Evolutionary conservation across 2,113 vertebrate genomes (phyloP).

Genomic region (Asarcornis scutulata): DNA sequence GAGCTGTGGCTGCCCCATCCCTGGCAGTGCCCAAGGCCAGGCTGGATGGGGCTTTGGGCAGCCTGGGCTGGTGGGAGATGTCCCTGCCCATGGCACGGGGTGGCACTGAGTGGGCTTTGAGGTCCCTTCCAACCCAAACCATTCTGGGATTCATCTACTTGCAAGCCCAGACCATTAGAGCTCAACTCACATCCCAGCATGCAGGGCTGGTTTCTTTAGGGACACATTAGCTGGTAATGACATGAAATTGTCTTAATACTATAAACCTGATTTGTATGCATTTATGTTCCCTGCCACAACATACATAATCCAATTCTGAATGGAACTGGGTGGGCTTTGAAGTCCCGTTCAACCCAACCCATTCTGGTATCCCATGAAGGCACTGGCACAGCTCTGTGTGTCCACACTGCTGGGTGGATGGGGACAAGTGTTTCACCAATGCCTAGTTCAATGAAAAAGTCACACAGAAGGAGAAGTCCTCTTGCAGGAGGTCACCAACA

Average conservation of each 20-base stretch:
- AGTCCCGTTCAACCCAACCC: no score
- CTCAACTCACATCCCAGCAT: neutral
- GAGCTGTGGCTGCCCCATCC: neutral
- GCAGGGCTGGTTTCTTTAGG: neutral
- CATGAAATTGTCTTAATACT: neutral
- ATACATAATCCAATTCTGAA: neutral
- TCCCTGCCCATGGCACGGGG: neutral
- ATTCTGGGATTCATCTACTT: neutral
- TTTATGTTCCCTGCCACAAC: neutral
- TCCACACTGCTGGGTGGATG: neutral
- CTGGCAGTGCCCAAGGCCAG: neutral
- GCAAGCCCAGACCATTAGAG: neutral
- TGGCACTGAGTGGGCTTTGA: neutral
- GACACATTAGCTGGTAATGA: conserved; percentile 10
- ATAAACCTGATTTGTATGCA: neutral
- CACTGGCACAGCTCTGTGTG: no score
- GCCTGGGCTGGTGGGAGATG: neutral
- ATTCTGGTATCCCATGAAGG: neutral
- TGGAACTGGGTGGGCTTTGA: neutral
- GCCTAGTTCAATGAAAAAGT: neutral
- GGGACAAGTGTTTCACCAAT: neutral
- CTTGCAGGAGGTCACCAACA: neutral
- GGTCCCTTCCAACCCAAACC: no score
- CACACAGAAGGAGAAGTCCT: accelerated
- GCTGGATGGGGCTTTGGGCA: neutral